Conservation (phyloP, 2,888 invertebrate genomes). For the Limnephilus lunatus region DNA sequence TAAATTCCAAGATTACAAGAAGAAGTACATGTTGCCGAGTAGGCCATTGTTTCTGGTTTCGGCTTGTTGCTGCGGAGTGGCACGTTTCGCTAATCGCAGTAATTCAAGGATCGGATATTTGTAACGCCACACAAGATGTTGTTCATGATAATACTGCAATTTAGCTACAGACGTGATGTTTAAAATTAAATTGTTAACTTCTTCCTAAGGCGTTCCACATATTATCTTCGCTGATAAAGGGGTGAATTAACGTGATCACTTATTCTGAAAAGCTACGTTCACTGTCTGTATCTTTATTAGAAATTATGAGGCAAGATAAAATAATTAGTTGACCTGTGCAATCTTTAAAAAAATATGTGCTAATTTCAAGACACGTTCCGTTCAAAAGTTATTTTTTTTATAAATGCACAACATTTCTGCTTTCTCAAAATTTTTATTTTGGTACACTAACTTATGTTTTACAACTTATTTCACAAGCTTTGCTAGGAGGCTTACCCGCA, state of each 20-base stretch:
- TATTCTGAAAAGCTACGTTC: background rate
- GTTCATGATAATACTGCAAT: slow-evolving; percentile 20
- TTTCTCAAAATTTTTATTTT: too few species aligned
- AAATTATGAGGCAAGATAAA: background rate
- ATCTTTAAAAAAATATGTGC: too few species aligned
- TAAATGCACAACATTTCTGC: too few species aligned
- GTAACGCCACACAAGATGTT: slow-evolving; percentile 32
- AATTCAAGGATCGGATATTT: slow-evolving; percentile 38
- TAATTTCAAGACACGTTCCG: too few species aligned
- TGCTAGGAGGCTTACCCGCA: too few species aligned
- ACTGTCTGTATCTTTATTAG: background rate
- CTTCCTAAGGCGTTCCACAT: background rate
- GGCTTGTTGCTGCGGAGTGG: background rate
- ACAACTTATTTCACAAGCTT: too few species aligned
- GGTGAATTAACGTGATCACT: too few species aligned
- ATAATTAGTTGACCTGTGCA: too few species aligned
- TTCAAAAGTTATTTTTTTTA: too few species aligned
- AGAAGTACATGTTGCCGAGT: background rate
- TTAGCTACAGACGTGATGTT: slow-evolving; percentile 16
- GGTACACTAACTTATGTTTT: too few species aligned
- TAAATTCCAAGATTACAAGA: slow-evolving; percentile 57
- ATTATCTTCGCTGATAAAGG: background rate
- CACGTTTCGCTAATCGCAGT: slow-evolving; percentile 44
- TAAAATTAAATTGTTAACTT: slow-evolving; percentile 13
- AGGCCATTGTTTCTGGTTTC: slow-evolving; percentile 20